Base-by-base conservation (phyloP, 2,888 invertebrate genomes). In the Listrodromus nycthemerus region DNA sequence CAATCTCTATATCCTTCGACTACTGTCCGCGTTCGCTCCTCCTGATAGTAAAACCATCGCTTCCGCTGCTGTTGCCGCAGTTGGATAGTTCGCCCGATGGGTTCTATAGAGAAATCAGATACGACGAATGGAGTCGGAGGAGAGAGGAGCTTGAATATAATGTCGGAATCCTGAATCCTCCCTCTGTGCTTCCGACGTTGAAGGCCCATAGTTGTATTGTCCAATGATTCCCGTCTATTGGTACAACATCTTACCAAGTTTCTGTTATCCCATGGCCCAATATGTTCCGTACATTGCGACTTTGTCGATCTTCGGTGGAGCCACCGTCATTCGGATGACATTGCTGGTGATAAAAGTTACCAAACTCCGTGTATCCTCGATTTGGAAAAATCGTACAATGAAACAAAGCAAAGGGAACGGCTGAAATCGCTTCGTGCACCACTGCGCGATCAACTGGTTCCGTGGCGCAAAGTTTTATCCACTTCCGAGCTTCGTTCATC, bases 11-110 rank as follows among this genome's bases (percentile, higher is more conserved):
- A 24, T 27, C 61, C 61, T 61, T 30, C 61, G 61, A 30, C 61
- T 30, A 61, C 58, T 30, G 58, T 61, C 48, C 55, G 27, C 24
- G 45, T 30, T 78, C 58, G 16, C 37, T 70, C 70, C 37, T 70
- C 27, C 61, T 78, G 78, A 78, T 61, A 70, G 78, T 78, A 63
- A 50, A 78, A 70, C 78, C 78, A 70, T 78, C 78, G 63, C 50
- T 78, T 78, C 50, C 63, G 70, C 78, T 61, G 61, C 27, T 61
- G 61, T 61, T 63, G 16, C 50, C 30, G 37, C 78, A 70, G 63
- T 50, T 45, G n/a, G 30, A 48, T 69, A 61, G 58, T 13, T 13
- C 27, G 13, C 61, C 27, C 61, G 61, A 61, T 61, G 61, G 61
- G 7, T 16, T 61, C 61, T 61, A 61, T 61, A 16, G 27, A 30